Percentiles rank a stretch among this genome's conserved stretches.
Evolutionary conservation across 2,888 invertebrate species (phyloP).

Genomic region (Philopedon plagiatum): DNA sequence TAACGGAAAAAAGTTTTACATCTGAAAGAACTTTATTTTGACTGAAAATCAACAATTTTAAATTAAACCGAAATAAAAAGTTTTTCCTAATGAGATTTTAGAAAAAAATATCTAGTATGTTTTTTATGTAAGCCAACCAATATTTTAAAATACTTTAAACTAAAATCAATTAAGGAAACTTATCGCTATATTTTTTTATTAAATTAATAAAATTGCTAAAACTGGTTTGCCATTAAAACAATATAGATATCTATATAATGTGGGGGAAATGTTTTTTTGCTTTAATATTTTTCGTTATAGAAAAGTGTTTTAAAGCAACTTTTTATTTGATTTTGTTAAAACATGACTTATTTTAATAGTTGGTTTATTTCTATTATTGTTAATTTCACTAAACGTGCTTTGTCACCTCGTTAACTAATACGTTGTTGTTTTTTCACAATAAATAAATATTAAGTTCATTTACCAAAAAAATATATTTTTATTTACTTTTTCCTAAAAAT

Average conservation of each 20-base stretch:
- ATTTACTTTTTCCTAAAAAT: background rate
- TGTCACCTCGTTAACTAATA: background rate
- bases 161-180: too few relatives aligned
- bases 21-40: too few relatives aligned
- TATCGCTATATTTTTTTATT: too few relatives aligned
- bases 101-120: too few relatives aligned
- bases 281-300: slow-evolving; percentile 41
- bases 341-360: background rate
- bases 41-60: too few relatives aligned
- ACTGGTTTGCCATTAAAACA: background rate
- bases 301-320: slow-evolving; percentile 27
- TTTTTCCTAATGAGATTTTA: too few relatives aligned
- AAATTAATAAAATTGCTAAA: too few relatives aligned
- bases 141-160: too few relatives aligned
- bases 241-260: slow-evolving; percentile 9
- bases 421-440: slow-evolving; percentile 7
- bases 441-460: background rate
- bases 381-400: background rate
- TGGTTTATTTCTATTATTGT: slow-evolving; percentile 10
- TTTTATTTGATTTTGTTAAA: slow-evolving; percentile 24
- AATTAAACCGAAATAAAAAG: too few relatives aligned
- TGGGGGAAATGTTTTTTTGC: slow-evolving; percentile 12
- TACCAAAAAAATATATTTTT: background rate
- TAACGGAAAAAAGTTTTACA: background rate
- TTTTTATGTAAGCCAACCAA: too few relatives aligned